Percentiles rank a stretch among this genome's conserved stretches.
Conservation (phyloP, 2,113 vertebrate species). For the Equus quagga region DNA sequence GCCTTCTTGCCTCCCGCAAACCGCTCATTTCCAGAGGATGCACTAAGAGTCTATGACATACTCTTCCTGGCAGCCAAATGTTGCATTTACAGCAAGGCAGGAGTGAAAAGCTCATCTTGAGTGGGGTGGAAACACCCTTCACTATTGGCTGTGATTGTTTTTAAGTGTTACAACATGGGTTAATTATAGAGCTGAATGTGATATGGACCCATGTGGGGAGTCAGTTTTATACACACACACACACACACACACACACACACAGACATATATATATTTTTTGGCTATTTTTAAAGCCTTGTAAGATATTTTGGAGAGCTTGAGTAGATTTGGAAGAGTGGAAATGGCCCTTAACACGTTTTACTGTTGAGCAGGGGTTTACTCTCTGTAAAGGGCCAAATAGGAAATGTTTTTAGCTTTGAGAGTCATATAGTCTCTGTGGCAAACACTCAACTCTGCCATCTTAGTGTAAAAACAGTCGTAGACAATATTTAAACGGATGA, state of each 20-base stretch:
- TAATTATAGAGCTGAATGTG: background rate
- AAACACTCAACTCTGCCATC: background rate
- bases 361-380: background rate
- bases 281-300: background rate
- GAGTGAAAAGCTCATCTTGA: background rate
- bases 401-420: background rate
- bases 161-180: background rate
- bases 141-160: background rate
- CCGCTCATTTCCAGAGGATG: constrained; percentile 36
- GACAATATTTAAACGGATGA: background rate
- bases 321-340: background rate
- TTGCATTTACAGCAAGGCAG: background rate
- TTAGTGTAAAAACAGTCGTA: background rate
- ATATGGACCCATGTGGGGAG: fast-evolving
- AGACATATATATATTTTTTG: background rate
- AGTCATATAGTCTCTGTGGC: background rate
- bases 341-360: background rate
- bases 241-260: no score
- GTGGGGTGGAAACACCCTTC: background rate
- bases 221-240: background rate
- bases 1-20: constrained; percentile 37
- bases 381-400: background rate
- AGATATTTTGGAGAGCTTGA: background rate
- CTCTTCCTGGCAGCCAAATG: background rate
- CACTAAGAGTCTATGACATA: constrained; percentile 16